These are phyloP conservation scores for Rhinolophus ferrumequinum DNA, from an alignment of 2,113 vertebrate genomes.

Conservation along the genomic window DNA sequence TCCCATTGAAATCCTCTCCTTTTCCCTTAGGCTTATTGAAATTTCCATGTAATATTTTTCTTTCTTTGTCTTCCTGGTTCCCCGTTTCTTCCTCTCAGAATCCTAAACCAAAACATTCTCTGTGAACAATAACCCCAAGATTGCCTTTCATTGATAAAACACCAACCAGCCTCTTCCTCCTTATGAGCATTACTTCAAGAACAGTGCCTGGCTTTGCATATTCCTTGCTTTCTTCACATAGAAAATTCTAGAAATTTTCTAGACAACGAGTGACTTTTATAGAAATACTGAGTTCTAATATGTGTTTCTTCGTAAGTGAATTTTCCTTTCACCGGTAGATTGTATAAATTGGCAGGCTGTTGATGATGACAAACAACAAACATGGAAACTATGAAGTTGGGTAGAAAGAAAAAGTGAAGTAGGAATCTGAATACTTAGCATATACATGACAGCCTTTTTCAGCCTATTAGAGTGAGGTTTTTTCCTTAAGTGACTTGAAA, in stretches of 20 bases:
- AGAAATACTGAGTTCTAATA: neutral
- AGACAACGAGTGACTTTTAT: neutral
- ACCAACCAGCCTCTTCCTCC: neutral
- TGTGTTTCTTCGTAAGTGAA: neutral
- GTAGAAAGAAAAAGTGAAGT: conserved; percentile 27
- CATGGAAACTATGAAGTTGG: neutral
- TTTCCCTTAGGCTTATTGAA: neutral
- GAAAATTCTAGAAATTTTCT: conserved; percentile 18
- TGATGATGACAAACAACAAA: neutral
- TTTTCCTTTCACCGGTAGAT: neutral
- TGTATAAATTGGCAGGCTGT: neutral
- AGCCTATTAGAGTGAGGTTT: neutral
- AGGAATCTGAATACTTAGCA: neutral
- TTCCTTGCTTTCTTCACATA: neutral
- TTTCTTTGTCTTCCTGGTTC: neutral
- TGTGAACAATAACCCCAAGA: neutral
- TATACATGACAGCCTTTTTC: neutral
- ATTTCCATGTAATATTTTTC: neutral
- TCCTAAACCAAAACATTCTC: neutral
- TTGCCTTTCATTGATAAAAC: neutral
- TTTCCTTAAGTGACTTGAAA: neutral
- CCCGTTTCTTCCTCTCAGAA: neutral
- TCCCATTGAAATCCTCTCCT: neutral
- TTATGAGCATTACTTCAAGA: neutral
- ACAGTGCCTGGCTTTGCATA: neutral